phyloP scores from a whole-genome alignment of 1,140 invertebrate species.

The Rhagoletis zephyria region DNA sequence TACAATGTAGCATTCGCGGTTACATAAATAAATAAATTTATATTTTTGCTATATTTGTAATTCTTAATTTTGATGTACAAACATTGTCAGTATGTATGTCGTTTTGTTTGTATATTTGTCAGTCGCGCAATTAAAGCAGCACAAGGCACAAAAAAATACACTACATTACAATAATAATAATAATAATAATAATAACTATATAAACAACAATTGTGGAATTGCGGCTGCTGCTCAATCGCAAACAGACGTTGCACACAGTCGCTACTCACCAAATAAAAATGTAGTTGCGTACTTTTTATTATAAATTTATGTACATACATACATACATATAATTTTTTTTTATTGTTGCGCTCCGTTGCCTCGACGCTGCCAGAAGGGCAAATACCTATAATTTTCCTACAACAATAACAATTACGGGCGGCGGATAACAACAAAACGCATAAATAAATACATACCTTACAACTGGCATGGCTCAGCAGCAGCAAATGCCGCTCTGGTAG shows the following conservation, averaged over 20 bases:
- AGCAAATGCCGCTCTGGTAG: conserved; percentile 40
- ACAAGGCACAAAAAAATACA: background rate
- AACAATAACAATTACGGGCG: background rate
- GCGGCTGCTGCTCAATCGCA: conserved; percentile 2
- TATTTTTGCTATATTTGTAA: background rate
- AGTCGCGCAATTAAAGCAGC: conserved; percentile 43
- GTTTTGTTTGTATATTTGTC: conserved; percentile 11
- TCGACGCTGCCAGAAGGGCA: conserved; percentile 71
- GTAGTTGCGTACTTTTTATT: background rate
- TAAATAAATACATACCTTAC: background rate
- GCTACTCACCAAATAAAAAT: background rate
- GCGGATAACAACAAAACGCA: conserved; percentile 49
- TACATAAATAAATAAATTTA: background rate
- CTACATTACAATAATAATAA: background rate
- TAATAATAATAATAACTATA: conserved; percentile 44
- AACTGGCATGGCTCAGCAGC: conserved; percentile 54
- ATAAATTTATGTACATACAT: conserved; percentile 12
- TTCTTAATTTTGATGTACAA: background rate
- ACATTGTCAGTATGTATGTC: background rate
- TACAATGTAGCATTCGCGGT: background rate
- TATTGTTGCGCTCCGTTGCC: conserved; percentile 72
- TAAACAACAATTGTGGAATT: conserved; percentile 41
- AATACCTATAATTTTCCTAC: conserved; percentile 72
- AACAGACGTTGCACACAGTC: background rate
- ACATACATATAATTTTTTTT: conserved; percentile 66